These are phyloP conservation scores for Falco cherrug DNA, from an alignment of 2,797 vertebrate species.

Conservation along the genomic window DNA sequence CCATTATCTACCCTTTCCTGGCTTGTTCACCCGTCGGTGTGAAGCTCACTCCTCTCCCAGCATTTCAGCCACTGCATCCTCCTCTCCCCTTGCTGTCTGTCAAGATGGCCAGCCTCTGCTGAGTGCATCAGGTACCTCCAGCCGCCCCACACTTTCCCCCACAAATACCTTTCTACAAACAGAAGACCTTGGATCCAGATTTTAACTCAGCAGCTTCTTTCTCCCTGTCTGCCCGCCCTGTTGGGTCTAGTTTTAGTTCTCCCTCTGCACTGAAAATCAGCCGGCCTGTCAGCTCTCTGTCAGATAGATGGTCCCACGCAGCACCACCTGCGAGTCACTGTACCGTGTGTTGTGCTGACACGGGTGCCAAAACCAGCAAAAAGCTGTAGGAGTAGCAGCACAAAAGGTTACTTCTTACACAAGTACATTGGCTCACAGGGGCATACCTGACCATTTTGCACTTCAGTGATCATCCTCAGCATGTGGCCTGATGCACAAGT, in stretches of 20 bases:
- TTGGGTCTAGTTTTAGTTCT: not conserved
- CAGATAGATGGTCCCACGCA: not conserved
- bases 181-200: not conserved
- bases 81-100: not conserved
- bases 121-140: too few species aligned
- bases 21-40: not conserved
- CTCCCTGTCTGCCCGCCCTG: rapidly evolving
- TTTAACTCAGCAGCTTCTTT: not conserved
- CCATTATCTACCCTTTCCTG: rapidly evolving
- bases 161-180: not conserved
- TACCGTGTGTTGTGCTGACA: not conserved
- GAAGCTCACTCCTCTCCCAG: not conserved
- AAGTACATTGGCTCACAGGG: not conserved
- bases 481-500: not conserved
- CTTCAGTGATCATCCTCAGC: not conserved
- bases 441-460: not conserved
- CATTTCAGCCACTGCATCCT: not conserved
- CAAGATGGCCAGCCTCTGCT: not conserved
- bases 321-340: not conserved
- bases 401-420: not conserved
- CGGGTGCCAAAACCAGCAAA: rapidly evolving
- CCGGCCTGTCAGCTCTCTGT: not conserved
- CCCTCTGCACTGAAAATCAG: not conserved
- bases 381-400: not conserved
- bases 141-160: not conserved